Evolutionary conservation across 2,797 vertebrate genomes (phyloP).

Genomic region (Chromis chromis): DNA sequence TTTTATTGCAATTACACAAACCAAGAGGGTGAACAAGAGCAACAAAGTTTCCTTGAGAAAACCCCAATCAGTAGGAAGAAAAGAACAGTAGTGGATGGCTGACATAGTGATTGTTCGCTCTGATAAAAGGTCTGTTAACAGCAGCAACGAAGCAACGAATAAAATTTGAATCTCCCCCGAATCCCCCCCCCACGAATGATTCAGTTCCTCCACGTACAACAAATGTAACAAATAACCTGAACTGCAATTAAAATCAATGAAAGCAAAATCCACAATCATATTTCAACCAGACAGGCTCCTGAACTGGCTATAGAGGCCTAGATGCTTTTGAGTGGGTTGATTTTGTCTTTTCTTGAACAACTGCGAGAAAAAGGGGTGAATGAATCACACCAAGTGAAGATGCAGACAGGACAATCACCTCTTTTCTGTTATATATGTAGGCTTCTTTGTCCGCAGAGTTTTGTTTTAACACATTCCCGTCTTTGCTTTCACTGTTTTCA

Average conservation of each 20-base stretch:
- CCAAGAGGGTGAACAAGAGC: conserved; percentile 11
- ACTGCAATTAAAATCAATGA: conserved; percentile 48
- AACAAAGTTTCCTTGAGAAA: conserved; percentile 31
- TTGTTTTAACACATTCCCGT: conserved; percentile 12
- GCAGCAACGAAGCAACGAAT: conserved; percentile 36
- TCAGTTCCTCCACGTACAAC: conserved; percentile 15
- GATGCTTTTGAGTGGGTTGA: conserved; percentile 49
- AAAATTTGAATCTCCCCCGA: conserved; percentile 43
- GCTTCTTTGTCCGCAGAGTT: conserved; percentile 7
- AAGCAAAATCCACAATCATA: conserved; percentile 53
- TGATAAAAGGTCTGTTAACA: conserved; percentile 41
- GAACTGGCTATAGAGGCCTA: conserved; percentile 19
- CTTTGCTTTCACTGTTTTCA: conserved; percentile 4
- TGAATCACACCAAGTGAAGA: conserved; percentile 8
- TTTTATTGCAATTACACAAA: conserved; percentile 48
- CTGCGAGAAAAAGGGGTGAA: conserved; percentile 16
- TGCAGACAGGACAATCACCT: background rate
- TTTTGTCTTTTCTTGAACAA: conserved; percentile 34
- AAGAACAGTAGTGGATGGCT: conserved; percentile 28
- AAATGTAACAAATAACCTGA: conserved; percentile 57
- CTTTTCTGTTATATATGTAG: background rate
- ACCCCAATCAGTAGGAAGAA: background rate
- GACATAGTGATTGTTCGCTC: conserved; percentile 53
- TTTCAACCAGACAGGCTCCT: conserved; percentile 43
- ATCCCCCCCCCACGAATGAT: conserved; percentile 14